phyloP scores from a whole-genome alignment of 2,888 invertebrate genomes.

The Pseudococcus longispinus region DNA sequence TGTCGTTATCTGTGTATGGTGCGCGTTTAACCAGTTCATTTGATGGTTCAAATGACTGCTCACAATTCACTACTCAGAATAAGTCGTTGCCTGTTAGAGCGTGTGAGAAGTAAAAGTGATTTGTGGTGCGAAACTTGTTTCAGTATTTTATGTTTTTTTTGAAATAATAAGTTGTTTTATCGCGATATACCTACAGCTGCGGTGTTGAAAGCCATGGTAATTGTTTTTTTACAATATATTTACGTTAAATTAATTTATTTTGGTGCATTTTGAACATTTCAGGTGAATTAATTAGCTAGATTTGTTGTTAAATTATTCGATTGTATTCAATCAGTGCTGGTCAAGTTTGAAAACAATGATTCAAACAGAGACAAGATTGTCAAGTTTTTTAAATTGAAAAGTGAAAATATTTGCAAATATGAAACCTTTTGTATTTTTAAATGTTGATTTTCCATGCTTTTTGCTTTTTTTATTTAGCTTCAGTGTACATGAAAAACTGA shows the following conservation, averaged over 20 bases:
- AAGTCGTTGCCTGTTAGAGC: neutral
- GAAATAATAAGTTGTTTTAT: neutral
- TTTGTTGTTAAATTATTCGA: no score
- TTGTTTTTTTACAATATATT: neutral
- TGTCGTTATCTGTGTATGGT: conserved; percentile 15
- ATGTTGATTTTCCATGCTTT: no score
- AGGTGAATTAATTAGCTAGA: no score
- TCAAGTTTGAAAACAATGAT: no score
- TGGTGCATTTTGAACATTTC: neutral
- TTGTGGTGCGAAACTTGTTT: neutral
- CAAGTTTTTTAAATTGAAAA: no score
- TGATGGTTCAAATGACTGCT: neutral
- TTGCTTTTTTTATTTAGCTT: no score
- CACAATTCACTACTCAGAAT: neutral
- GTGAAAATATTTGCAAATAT: no score
- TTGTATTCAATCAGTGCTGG: no score
- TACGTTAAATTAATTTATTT: neutral
- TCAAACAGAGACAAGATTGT: no score
- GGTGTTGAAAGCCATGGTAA: neutral
- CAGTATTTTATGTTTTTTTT: neutral
- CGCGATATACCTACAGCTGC: neutral
- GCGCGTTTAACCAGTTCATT: neutral
- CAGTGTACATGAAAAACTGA: no score
- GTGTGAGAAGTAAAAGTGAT: neutral
- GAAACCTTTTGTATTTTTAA: no score